Conservation (phyloP, 2,888 invertebrate genomes). For the Athalia circularis region DNA sequence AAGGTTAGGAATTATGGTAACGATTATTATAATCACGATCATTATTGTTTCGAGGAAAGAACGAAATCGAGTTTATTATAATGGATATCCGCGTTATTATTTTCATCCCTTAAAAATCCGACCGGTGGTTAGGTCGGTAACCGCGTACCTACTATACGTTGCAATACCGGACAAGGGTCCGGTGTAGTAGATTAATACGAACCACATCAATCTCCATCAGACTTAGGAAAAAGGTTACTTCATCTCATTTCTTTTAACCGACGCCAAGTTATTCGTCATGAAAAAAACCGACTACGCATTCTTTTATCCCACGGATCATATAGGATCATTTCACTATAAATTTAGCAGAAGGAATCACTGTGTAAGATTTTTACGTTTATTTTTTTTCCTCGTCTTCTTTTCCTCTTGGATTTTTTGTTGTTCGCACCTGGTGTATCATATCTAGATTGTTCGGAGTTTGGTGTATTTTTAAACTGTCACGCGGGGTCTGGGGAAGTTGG, state of each 20-base stretch:
- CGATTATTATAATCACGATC: too few relatives aligned
- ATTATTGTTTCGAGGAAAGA: not conserved
- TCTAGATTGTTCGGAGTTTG: not conserved
- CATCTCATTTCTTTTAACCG: not conserved
- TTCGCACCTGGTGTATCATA: not conserved
- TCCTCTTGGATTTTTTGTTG: not conserved
- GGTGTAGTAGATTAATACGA: slow-evolving; percentile 61
- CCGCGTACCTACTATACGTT: not conserved
- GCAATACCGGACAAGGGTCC: slow-evolving; percentile 53
- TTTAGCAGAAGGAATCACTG: too few relatives aligned
- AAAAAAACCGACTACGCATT: slow-evolving; percentile 21
- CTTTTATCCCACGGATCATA: not conserved
- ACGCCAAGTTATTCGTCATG: slow-evolving; percentile 15
- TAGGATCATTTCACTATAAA: too few relatives aligned
- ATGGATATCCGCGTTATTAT: slow-evolving; percentile 61
- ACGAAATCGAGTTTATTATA: slow-evolving; percentile 43
- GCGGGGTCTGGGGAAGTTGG: not conserved
- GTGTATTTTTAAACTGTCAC: not conserved
- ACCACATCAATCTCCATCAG: slow-evolving; percentile 67
- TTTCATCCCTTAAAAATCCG: slow-evolving; percentile 51
- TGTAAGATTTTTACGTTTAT: not conserved
- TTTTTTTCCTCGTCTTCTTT: not conserved
- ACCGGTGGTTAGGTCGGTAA: slow-evolving; percentile 9
- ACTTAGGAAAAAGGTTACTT: slow-evolving; percentile 51
- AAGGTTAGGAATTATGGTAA: not conserved